These are phyloP conservation scores for Platysternon megacephalum DNA, from an alignment of 2,113 vertebrate species.

Conservation along the genomic window DNA sequence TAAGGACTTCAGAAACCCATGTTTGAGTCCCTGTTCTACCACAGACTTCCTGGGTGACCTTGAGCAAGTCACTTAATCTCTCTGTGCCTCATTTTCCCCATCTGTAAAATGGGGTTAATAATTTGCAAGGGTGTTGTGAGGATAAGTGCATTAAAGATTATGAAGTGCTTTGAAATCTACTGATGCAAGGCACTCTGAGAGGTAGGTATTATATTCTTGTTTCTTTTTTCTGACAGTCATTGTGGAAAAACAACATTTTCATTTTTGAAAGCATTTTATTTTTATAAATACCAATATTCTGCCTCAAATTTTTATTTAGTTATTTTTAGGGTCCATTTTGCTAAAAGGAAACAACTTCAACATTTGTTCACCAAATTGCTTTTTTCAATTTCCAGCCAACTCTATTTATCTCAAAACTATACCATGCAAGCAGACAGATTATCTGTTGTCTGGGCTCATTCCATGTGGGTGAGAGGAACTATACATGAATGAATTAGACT, in stretches of 20 bases:
- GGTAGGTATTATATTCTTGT: too few relatives aligned
- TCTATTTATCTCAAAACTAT: not conserved
- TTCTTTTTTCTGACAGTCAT: too few relatives aligned
- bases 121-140: not conserved
- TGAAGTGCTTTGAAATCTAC: too few relatives aligned
- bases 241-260: too few relatives aligned
- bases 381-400: not conserved
- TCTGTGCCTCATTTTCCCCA: not conserved
- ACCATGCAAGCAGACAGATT: not conserved
- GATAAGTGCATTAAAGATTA: not conserved
- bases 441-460: not conserved
- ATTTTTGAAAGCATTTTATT: too few relatives aligned
- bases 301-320: too few relatives aligned
- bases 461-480: accelerated
- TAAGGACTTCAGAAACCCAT: not conserved
- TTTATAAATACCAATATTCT: too few relatives aligned
- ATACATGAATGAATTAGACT: accelerated
- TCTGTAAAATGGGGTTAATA: not conserved
- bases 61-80: not conserved
- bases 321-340: too few relatives aligned
- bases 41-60: not conserved
- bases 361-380: too few relatives aligned
- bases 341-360: too few relatives aligned
- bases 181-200: too few relatives aligned
- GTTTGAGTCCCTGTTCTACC: not conserved